Evolutionary conservation across 92 coral and sea anemone species (phyloP), one percentile per base, ranked within the genome.

Genomic region (Palythoa grandis): DNA sequence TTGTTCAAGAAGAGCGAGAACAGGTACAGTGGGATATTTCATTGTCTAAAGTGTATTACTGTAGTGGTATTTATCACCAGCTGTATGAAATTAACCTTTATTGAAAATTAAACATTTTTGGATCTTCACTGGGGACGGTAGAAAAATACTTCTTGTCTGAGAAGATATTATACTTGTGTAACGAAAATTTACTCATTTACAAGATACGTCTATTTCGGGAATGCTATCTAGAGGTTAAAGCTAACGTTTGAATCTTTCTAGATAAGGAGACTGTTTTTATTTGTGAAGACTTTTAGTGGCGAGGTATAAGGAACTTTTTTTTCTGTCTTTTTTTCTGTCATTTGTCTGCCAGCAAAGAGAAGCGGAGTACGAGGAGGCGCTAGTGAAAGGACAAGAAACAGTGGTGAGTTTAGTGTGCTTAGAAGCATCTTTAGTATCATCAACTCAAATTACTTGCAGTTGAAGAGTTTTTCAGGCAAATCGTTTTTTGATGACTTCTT

Each of bases 1-100:
- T 97, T 72, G 78, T 95, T 37, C 94, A 95, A 68, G 99, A 96
- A 75, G 98, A 96, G 83, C 92, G 97, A 37, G 99, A 96, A 50
- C 91, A 88, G 95, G 98, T 96, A n/a, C 69, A 23, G 19, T 6
- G 0, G 67, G n/a, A 15, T 60, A 15, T 60, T 60, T 7, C 67
- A 60, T 20, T 17, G 7, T 60, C n/a, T 3, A 60, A 6, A 60
- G 20, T 8, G 24, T 63, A 29, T 43, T 43, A 43, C 50, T 43
- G 6, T 43, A 43, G 50, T n/a, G 22, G 11, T 63, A 63, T 19
- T 8, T n/a, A n/a, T 11, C 19, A 56, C 61, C 19, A 1, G 2
- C 7, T 63, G 11, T 19, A 43, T 8, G 6, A 43, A 43, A 43
- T 43, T 3, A 43, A 43, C 7, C 50, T 5, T 43, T 43, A 8